Evolutionary conservation across 1,140 invertebrate genomes (phyloP).

Genomic region (Pachyrhynchus sulphureomaculatus): DNA sequence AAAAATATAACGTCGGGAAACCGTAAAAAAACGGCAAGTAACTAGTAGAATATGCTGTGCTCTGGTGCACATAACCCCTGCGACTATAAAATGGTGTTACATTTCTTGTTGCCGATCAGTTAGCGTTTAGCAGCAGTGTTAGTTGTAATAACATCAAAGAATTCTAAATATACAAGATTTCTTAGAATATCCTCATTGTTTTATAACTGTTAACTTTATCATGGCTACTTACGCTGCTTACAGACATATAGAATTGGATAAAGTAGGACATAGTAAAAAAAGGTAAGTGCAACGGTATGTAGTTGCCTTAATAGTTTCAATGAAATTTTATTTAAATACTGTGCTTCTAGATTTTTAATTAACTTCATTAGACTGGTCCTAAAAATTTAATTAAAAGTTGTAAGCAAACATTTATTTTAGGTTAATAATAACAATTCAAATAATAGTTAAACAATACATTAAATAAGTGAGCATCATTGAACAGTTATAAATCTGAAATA

Average conservation of each 20-base stretch:
- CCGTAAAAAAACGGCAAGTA: constrained; percentile 22
- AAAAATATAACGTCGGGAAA: constrained; percentile 12
- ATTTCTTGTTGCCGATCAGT: constrained; percentile 28
- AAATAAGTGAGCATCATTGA: no score
- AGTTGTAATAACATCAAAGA: constrained; percentile 4
- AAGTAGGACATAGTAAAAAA: constrained; percentile 69
- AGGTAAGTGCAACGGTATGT: constrained; percentile 54
- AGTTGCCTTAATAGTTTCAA: no score
- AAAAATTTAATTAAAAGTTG: no score
- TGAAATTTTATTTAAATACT: no score
- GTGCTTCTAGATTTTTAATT: no score
- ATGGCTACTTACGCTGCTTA: constrained; percentile 70
- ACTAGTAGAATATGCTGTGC: constrained; percentile 20
- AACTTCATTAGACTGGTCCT: no score
- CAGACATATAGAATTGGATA: constrained; percentile 69
- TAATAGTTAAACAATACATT: no score
- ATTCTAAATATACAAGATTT: constrained; percentile 1
- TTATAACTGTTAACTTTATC: constrained; percentile 16
- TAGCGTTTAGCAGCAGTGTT: constrained; percentile 23
- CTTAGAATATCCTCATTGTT: not conserved
- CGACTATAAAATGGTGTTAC: constrained; percentile 31
- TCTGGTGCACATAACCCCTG: constrained; percentile 29
- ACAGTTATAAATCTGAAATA: no score
- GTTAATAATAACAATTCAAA: no score
- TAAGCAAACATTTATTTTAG: no score